Base-by-base conservation (phyloP, 2,797 vertebrate genomes). In the Diplodus puntazzo region DNA sequence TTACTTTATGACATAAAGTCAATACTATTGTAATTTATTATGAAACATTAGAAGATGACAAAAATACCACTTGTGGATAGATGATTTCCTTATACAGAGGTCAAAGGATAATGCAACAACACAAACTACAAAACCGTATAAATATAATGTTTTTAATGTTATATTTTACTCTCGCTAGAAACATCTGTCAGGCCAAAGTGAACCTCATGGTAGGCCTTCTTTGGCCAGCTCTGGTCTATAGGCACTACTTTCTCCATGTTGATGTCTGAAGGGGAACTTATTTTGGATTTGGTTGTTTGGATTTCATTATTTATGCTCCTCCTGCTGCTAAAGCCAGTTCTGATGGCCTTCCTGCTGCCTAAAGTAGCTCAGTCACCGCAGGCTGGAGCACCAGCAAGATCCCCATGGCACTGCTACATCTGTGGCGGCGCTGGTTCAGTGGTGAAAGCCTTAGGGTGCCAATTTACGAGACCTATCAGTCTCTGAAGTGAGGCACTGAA, bases 381-480 rank as follows among this genome's bases (percentile, higher is more conserved):
- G 67, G 78, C 73, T 64, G 13, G 12, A 85, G 60, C 58, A 10
- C 54, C 48, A 68, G 2, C 0, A 0, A 68, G 54, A 78, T 73
- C 67, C 75, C 69, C 58, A 52, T 3, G 48, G 80, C 79, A 80
- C 78, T 5, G 11, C 53, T 67, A 17, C 73, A 39, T 86, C 78
- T 65, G 70, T 82, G 82, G 63, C 68, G 57, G 30, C 4, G 12
- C 25, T 67, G 78, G 46, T 69, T 83, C 60, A 69, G 46, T 34
- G 60, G 10, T 71, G 70, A 67, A 84, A 80, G 80, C 87, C 88
- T 81, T 25, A 30, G 80, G 83, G 72, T 82, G 58, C 79, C 79
- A 85, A 86, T 87, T 87, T 86, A 81, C 49, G 68, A 73, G 80
- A 77, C 72, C 68, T 63, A 18, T 86, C 64, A 67, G 58, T 73